A percentile compares a stretch with the other conserved stretches of the same genome.
Conservation (phyloP, 2,888 invertebrate species). For the Pelosia muscerda region DNA sequence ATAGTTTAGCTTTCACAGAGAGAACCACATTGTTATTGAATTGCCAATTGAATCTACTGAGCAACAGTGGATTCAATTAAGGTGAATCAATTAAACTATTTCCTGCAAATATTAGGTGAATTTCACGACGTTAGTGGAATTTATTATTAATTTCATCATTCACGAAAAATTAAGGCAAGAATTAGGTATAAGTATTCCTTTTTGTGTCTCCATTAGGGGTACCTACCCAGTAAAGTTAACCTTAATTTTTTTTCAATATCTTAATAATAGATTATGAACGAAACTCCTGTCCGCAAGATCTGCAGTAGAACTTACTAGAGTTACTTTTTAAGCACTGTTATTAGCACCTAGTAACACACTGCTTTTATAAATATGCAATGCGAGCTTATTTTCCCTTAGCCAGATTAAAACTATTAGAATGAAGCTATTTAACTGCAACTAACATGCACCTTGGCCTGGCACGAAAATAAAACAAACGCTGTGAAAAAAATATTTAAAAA, state of each 20-base stretch:
- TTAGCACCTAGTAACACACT: conserved; percentile 22
- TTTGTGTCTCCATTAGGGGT: no score
- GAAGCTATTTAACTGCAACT: conserved; percentile 33
- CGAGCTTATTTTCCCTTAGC: conserved; percentile 20
- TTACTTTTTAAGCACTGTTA: conserved; percentile 44
- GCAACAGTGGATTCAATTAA: no score
- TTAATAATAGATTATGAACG: no score
- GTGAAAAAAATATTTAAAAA: conserved; percentile 31
- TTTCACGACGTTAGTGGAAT: no score
- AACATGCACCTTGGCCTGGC: conserved; percentile 48
- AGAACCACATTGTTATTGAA: no score
- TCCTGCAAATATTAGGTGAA: background rate
- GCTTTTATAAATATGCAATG: conserved; percentile 25
- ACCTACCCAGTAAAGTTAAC: no score
- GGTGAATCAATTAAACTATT: background rate
- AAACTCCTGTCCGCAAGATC: no score
- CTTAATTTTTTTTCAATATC: no score
- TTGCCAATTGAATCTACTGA: no score
- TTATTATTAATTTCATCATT: background rate
- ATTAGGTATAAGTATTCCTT: no score
- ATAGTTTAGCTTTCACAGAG: no score
- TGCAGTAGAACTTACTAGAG: no score
- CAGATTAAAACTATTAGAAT: conserved; percentile 23
- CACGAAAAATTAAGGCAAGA: background rate
- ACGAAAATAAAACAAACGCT: conserved; percentile 22